Conservation (phyloP, 2,113 vertebrate genomes). For the Lycocorax pyrrhopterus region DNA sequence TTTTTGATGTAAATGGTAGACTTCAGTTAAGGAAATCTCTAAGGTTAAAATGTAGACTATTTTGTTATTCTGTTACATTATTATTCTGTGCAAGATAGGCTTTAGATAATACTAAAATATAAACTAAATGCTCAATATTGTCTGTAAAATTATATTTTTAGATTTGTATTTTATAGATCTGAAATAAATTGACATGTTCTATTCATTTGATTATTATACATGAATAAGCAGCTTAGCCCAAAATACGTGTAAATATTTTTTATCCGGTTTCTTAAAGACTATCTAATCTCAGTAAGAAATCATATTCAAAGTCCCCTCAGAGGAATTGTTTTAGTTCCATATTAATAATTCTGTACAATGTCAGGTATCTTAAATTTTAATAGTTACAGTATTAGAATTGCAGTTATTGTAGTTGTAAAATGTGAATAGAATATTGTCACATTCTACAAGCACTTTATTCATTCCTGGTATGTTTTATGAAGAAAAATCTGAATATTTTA, state of each 20-base stretch:
- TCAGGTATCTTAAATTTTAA: neutral
- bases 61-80: neutral
- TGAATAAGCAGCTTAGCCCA: neutral
- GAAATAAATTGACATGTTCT: constrained; percentile 45
- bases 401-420: neutral
- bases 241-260: neutral
- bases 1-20: neutral
- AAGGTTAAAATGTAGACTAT: neutral
- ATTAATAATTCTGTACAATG: neutral
- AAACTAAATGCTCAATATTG: neutral
- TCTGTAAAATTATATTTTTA: constrained; percentile 21
- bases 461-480: neutral
- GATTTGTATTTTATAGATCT: constrained; percentile 22
- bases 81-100: neutral
- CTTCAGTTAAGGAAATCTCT: neutral
- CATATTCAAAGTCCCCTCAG: neutral
- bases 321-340: neutral
- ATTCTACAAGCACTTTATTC: neutral
- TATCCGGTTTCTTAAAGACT: neutral
- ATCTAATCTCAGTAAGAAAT: neutral
- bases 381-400: neutral
- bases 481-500: neutral
- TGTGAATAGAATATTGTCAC: neutral
- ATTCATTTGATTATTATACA: neutral
- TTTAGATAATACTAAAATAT: neutral